Evolutionary conservation across 2,113 vertebrate species (phyloP).

Genomic region (Ivindomyrus marchei): DNA sequence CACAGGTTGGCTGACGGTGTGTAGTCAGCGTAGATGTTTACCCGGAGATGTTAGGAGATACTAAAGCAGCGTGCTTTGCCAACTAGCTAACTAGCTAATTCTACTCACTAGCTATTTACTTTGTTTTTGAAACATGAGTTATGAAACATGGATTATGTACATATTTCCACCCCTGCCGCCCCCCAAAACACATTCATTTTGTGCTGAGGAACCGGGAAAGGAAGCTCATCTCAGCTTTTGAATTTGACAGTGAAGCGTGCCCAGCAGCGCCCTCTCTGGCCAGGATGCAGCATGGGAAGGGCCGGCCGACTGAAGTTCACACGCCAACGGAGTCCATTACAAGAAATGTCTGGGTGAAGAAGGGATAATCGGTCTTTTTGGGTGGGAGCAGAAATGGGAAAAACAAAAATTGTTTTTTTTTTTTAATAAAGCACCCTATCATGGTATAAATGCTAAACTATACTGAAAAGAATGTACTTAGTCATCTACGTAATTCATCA

Average conservation of each 20-base stretch:
- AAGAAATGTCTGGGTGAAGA: neutral
- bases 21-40: neutral
- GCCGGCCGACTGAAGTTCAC: neutral
- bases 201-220: neutral
- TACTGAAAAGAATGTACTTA: neutral
- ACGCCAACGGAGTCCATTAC: neutral
- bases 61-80: neutral
- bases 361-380: neutral
- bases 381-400: neutral
- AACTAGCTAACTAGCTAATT: neutral
- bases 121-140: neutral
- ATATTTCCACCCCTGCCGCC: neutral
- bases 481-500: neutral
- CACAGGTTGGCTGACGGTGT: neutral
- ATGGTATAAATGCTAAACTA: neutral
- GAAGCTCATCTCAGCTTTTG: neutral
- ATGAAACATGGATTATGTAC: neutral
- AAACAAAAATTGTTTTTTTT: neutral
- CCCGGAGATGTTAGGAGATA: neutral
- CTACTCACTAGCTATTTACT: neutral
- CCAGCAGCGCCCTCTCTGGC: neutral
- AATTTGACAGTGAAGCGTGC: neutral
- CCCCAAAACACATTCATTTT: neutral
- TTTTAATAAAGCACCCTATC: neutral
- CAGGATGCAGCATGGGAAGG: neutral